phyloP scores from a whole-genome alignment of 2,888 invertebrate genomes.

The Euclidia mi region DNA sequence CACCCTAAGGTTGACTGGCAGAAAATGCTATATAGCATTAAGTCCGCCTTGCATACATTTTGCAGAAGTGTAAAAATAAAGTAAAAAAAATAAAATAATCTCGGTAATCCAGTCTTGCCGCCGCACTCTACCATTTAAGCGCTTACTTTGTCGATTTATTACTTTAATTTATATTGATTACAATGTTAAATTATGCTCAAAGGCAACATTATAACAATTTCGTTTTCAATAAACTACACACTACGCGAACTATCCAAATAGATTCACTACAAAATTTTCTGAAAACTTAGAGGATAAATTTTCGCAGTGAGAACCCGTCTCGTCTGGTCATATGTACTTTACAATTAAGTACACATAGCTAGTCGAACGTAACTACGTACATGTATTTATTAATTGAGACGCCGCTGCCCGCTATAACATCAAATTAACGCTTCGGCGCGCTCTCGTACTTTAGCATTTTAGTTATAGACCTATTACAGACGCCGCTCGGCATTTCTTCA shows the following conservation, averaged over 20 bases:
- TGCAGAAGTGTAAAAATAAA: too few species aligned
- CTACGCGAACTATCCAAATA: conserved; percentile 13
- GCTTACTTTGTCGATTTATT: conserved; percentile 4
- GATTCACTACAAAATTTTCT: conserved; percentile 32
- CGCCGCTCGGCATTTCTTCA: conserved; percentile 12
- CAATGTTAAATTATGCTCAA: not conserved
- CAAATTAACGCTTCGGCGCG: conserved; percentile 19
- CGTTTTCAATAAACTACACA: conserved; percentile 24
- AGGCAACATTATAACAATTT: not conserved
- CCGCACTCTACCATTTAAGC: not conserved
- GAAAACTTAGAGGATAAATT: conserved; percentile 21
- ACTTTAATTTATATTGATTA: conserved; percentile 5
- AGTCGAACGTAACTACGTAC: not conserved
- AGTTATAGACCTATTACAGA: conserved; percentile 16
- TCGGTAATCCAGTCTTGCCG: not conserved
- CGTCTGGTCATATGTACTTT: too few species aligned
- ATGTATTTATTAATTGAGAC: not conserved
- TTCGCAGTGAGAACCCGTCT: not conserved
- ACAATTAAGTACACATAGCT: not conserved
- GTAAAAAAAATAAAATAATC: too few species aligned
- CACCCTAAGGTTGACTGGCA: too few species aligned
- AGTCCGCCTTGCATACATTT: too few species aligned
- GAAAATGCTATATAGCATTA: too few species aligned
- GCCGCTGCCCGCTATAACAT: conserved; percentile 14
- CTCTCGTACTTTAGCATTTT: conserved; percentile 15